Base-by-base conservation (phyloP, 2,888 invertebrate species). In the Sepioteuthis lessoniana region DNA sequence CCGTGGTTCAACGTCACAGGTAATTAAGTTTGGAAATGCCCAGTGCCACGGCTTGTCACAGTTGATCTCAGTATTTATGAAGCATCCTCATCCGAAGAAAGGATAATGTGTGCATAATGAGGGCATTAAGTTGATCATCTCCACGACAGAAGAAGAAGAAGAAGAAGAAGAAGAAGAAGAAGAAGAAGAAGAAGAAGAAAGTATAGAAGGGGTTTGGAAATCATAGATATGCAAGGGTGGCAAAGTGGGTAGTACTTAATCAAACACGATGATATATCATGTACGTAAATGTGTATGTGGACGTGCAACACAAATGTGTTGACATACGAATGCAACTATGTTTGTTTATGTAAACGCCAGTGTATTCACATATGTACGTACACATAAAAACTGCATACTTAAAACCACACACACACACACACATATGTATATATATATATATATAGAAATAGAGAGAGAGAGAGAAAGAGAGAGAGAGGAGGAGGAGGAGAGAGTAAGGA, bases 121-220 rank as follows among this genome's bases (percentile, higher is more conserved):
- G 76, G n/a, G 76, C 76, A 76, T 76, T 76, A 76, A 76, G 76
- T 76, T 76, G 76, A 76, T 76, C n/a, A 76, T 76, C 76, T 76
- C 76, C n/a, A 76, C n/a, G n/a, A 76, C 76, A 4, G n/a, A n/a
- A 2, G 76, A 19, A 16, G 76, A 76, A 8, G 76, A 76, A 2
- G n/a, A 16, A n/a, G n/a, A 76, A 2, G 13, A 76, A 16, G 4
- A 76, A 7, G 31, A 76, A 13, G n/a, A n/a, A 8, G 76, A n/a
- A 16, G 76, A 35, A 10, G 76, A 76, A n/a, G 76, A n/a, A 10
- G 31, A n/a, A 60, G 60, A 28, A 60, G 25, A 76, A 7, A 10
- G 10, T 50, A 16, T 42, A 13, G 76, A 76, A 31, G 76, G 16
- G 55, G 21, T 55, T 25, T 28, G 25, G 21, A 47, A 55, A 55